Percentiles rank a stretch among this genome's conserved stretches.
Conservation (phyloP, 1,140 invertebrate species). For the Phenacoccus solenopsis region DNA sequence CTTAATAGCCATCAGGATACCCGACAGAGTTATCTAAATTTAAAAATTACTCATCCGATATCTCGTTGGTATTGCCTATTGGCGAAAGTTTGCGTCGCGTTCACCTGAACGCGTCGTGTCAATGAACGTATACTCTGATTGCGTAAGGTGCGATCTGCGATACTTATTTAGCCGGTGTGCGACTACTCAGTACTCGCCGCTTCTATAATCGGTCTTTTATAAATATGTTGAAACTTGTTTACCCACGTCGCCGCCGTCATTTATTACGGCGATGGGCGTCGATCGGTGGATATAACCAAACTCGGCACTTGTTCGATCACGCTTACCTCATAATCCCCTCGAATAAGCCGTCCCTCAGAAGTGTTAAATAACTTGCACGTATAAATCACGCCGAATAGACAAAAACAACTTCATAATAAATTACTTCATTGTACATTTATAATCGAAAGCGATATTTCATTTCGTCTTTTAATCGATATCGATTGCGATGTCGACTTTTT, state of each 20-base stretch:
- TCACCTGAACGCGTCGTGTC: not conserved
- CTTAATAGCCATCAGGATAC: not conserved
- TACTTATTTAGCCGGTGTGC: not conserved
- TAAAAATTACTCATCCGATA: conserved; percentile 3
- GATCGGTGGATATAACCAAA: not conserved
- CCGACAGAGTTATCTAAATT: not conserved
- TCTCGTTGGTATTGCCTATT: not conserved
- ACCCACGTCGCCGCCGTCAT: not conserved
- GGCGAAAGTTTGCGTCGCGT: not conserved
- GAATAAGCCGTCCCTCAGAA: too few species aligned
- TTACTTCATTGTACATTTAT: too few species aligned
- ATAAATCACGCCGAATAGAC: too few species aligned
- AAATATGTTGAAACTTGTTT: not conserved
- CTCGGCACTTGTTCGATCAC: too few species aligned
- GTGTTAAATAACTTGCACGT: too few species aligned
- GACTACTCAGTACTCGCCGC: too few species aligned
- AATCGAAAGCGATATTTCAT: too few species aligned
- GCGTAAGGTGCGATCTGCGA: not conserved
- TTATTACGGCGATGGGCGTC: not conserved
- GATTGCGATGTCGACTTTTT: too few species aligned
- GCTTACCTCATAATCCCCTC: too few species aligned
- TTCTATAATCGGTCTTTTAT: not conserved
- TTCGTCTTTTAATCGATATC: too few species aligned
- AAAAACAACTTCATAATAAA: too few species aligned
- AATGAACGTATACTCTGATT: not conserved